These are phyloP conservation scores for Laterallus jamaicensis DNA, from an alignment of 2,113 vertebrate genomes.

Conservation along the genomic window DNA sequence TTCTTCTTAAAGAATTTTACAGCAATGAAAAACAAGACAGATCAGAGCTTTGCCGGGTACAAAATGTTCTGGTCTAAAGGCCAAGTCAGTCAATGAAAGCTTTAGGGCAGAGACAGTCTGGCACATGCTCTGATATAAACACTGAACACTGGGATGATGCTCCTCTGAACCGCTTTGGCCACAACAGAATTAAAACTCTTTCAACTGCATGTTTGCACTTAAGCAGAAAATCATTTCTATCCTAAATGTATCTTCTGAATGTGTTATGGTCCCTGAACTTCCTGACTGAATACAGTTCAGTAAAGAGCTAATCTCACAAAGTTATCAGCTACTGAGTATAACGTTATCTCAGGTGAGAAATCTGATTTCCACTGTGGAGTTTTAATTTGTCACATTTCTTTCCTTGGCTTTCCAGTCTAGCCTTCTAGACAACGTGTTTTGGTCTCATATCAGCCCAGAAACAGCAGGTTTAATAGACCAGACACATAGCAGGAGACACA, in stretches of 20 bases:
- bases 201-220: background rate
- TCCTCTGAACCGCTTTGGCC: background rate
- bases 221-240: background rate
- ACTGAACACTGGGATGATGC: background rate
- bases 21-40: background rate
- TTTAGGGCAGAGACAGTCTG: background rate
- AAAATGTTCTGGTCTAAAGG: background rate
- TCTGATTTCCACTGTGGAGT: background rate
- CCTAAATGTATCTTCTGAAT: background rate
- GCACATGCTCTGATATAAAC: background rate
- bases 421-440: rapidly evolving
- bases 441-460: background rate
- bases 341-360: background rate
- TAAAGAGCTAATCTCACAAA: background rate
- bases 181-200: background rate
- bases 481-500: rapidly evolving
- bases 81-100: background rate
- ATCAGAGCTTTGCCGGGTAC: background rate
- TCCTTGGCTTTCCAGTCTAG: background rate
- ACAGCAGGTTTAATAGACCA: background rate
- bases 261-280: background rate
- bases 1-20: background rate
- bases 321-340: background rate
- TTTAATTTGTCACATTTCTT: background rate
- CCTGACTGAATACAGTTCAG: background rate